These are phyloP conservation scores for Bryconaethiops microstoma DNA, from an alignment of 2,797 vertebrate genomes.

Conservation along the genomic window DNA sequence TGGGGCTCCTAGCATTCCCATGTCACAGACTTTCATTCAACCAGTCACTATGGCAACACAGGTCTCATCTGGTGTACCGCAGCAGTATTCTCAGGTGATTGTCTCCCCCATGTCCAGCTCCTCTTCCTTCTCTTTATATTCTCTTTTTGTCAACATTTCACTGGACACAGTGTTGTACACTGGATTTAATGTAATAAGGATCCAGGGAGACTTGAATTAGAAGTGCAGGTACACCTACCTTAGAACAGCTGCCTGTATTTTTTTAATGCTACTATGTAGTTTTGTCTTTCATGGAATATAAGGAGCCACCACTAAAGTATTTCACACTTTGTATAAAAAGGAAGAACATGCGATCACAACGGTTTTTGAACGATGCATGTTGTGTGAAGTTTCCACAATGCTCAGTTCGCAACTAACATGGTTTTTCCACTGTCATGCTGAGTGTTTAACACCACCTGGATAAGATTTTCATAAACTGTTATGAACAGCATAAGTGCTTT, in stretches of 20 bases:
- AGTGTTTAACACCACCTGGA: not conserved
- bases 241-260: not conserved
- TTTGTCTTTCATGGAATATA: not conserved
- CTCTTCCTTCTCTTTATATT: constrained; percentile 16
- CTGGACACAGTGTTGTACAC: constrained; percentile 22
- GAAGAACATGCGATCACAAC: not conserved
- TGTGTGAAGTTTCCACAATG: not conserved
- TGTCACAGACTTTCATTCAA: constrained; percentile 77
- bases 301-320: not conserved
- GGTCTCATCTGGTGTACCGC: constrained; percentile 75
- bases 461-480: not conserved
- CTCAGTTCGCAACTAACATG: not conserved
- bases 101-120: constrained; percentile 40
- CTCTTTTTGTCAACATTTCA: constrained; percentile 8
- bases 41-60: constrained; percentile 76
- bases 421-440: not conserved
- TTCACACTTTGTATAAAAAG: not conserved
- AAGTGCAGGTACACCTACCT: not conserved
- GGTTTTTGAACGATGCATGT: not conserved
- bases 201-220: constrained; percentile 16
- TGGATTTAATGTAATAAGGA: not conserved
- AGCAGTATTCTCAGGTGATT: constrained; percentile 81
- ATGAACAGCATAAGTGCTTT: not conserved
- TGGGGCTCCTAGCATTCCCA: constrained; percentile 62
- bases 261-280: not conserved